phyloP scores from a whole-genome alignment of 2,888 invertebrate species.

The Amblyjoppa proteus region DNA sequence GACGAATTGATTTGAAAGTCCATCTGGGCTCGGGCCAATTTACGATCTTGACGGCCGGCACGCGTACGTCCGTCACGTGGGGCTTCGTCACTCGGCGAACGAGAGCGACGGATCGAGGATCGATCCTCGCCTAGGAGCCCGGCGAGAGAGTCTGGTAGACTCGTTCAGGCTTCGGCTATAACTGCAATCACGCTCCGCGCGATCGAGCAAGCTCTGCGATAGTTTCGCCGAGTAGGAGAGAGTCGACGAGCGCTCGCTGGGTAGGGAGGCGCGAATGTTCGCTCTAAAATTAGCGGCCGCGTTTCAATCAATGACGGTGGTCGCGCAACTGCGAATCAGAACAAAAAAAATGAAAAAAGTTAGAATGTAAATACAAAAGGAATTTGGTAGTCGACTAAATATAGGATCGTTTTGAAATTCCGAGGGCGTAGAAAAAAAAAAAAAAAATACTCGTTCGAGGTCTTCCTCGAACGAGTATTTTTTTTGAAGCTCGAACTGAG shows the following conservation, averaged over 20 bases:
- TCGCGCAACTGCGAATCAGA: slow-evolving; percentile 23
- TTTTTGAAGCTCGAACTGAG: background rate
- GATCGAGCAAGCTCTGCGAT: slow-evolving; percentile 35
- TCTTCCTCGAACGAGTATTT: too few species aligned
- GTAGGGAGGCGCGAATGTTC: slow-evolving; percentile 56
- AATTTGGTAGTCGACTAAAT: background rate
- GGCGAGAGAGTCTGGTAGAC: slow-evolving; percentile 4
- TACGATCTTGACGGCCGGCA: background rate
- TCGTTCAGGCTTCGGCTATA: slow-evolving; percentile 15
- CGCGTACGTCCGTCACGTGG: slow-evolving; percentile 43
- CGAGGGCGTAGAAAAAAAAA: background rate
- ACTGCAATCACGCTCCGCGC: slow-evolving; percentile 34
- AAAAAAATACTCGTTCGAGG: background rate
- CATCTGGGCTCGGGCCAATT: slow-evolving; percentile 21
- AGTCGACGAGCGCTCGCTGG: slow-evolving; percentile 25
- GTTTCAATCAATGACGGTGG: slow-evolving; percentile 75
- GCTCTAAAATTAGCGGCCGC: slow-evolving; percentile 75
- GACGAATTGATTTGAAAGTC: background rate
- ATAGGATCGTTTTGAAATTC: background rate
- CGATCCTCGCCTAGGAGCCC: slow-evolving; percentile 39
- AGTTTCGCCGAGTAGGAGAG: slow-evolving; percentile 44
- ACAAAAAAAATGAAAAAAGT: slow-evolving; percentile 20
- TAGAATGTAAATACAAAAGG: background rate
- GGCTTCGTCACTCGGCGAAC: slow-evolving; percentile 33
- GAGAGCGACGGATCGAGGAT: slow-evolving; percentile 48